Conservation (phyloP, 2,888 invertebrate genomes). For the Acrobasis suavella region DNA sequence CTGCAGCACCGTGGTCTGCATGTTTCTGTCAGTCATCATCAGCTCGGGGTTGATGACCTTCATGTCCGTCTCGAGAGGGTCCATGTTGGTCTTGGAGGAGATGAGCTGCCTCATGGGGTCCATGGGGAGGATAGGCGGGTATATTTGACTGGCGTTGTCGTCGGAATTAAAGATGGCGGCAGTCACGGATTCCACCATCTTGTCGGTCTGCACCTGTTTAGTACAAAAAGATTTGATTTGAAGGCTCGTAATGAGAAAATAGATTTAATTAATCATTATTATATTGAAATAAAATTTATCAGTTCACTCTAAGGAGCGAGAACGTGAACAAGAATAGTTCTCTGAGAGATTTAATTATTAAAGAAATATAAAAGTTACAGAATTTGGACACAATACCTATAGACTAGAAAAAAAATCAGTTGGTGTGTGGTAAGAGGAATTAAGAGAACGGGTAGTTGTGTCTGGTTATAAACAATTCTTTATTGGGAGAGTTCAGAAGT, state of each 20-base stretch:
- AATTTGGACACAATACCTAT: too few relatives aligned
- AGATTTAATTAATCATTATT: background rate
- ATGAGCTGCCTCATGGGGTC: slow-evolving; percentile 63
- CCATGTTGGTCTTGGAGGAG: slow-evolving; percentile 51
- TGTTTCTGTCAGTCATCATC: slow-evolving; percentile 55
- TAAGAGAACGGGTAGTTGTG: too few relatives aligned
- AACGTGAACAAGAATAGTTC: too few relatives aligned
- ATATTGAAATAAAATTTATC: too few relatives aligned
- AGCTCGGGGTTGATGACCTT: slow-evolving; percentile 60
- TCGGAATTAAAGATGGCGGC: slow-evolving; percentile 77
- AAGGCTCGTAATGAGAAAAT: background rate
- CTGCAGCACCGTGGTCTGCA: slow-evolving; percentile 46
- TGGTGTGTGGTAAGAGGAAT: too few relatives aligned
- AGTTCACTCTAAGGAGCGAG: too few relatives aligned
- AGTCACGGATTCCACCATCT: slow-evolving; percentile 78
- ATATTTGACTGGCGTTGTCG: slow-evolving; percentile 61
- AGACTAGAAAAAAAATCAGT: too few relatives aligned
- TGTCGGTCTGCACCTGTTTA: slow-evolving; percentile 75
- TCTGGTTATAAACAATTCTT: too few relatives aligned
- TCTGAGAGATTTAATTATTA: too few relatives aligned
- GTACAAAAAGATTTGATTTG: background rate
- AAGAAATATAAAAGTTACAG: too few relatives aligned
- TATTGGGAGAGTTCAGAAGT: too few relatives aligned
- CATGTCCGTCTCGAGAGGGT: slow-evolving; percentile 55
- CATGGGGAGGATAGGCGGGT: slow-evolving; percentile 57